Base-by-base conservation (phyloP, 2,797 vertebrate genomes). In the Eupleurogrammus muticus region DNA sequence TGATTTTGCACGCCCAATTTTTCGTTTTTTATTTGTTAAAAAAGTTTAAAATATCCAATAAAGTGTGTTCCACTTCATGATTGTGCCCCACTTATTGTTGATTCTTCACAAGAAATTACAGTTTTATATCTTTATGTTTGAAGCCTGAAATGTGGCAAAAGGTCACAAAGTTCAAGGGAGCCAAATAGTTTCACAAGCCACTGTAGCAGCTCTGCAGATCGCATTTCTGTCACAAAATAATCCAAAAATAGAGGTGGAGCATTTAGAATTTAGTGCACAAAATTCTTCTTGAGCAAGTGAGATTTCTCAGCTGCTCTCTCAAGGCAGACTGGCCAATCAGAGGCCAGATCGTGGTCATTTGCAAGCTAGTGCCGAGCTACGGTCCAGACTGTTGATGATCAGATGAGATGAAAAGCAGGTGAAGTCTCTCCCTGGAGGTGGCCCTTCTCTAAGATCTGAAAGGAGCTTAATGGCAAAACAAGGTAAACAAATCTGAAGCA, bases 121-220 rank as follows among this genome's bases (percentile, higher is more conserved):
- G n/a, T n/a, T n/a, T n/a, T n/a, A n/a, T n/a, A n/a, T n/a, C n/a
- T n/a, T n/a, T n/a, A n/a, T n/a, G n/a, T n/a, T n/a, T n/a, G n/a
- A n/a, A n/a, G n/a, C n/a, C n/a, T n/a, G n/a, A n/a, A n/a, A n/a
- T n/a, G n/a, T n/a, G n/a, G n/a, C n/a, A n/a, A n/a, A n/a, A n/a
- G n/a, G n/a, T n/a, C n/a, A n/a, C n/a, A n/a, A n/a, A n/a, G n/a
- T n/a, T n/a, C n/a, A n/a, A n/a, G n/a, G n/a, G n/a, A n/a, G n/a
- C n/a, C n/a, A n/a, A n/a, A n/a, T n/a, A n/a, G n/a, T n/a, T n/a
- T n/a, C n/a, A n/a, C n/a, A n/a, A n/a, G n/a, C n/a, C n/a, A n/a
- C n/a, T n/a, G n/a, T n/a, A 58, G 74, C 66, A 65, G 53, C 58
- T 75, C 68, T 77, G 89, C 20, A 9, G 79, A 79, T 56, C 28